Conservation (phyloP, 2,888 invertebrate genomes). For the Phorcus lineatus region DNA sequence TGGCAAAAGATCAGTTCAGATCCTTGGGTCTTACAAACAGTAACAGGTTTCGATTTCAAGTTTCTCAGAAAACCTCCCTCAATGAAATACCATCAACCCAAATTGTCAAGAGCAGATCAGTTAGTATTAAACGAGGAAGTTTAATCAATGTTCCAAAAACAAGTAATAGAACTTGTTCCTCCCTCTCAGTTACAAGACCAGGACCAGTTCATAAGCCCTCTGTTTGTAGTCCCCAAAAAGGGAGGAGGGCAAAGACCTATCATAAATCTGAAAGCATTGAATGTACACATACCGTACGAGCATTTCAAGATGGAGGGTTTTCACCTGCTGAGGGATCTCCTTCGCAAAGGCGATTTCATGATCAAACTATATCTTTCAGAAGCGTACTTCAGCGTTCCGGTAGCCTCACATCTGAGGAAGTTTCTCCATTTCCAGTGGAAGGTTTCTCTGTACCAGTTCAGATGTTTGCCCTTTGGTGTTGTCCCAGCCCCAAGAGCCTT, state of each 20-base stretch:
- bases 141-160: too few species aligned
- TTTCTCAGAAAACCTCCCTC: too few species aligned
- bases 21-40: too few species aligned
- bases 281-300: not conserved
- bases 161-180: too few species aligned
- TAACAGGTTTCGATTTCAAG: too few species aligned
- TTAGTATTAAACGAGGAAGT: too few species aligned
- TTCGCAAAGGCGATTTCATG: not conserved
- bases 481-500: not conserved
- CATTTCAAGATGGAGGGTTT: not conserved
- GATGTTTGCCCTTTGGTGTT: not conserved
- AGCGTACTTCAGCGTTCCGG: not conserved
- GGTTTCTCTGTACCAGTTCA: not conserved
- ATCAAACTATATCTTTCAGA: not conserved
- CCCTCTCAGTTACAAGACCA: too few species aligned
- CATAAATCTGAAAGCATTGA: not conserved
- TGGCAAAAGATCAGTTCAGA: too few species aligned
- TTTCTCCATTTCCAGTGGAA: not conserved
- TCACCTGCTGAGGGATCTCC: not conserved
- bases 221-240: not conserved
- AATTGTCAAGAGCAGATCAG: too few species aligned
- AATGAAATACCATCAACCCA: too few species aligned
- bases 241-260: not conserved
- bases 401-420: not conserved
- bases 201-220: not conserved